Evolutionary conservation across 2,888 invertebrate species (phyloP).

Genomic region (Idaea aversata): DNA sequence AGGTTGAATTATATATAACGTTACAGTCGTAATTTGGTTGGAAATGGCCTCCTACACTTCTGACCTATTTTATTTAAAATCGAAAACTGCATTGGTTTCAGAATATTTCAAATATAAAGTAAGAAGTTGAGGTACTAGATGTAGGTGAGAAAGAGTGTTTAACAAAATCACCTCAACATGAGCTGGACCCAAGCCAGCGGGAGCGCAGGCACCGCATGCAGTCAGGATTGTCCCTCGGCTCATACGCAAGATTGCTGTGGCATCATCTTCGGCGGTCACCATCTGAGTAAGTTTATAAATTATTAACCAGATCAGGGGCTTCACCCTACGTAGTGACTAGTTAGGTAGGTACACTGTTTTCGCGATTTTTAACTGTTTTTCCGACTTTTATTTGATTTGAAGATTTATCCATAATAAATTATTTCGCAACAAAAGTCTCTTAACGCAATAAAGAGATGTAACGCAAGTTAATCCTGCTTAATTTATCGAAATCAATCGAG

Average conservation of each 20-base stretch:
- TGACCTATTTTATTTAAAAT: no score
- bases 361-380: no score
- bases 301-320: not conserved
- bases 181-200: constrained; percentile 46
- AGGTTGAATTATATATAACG: no score
- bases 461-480: not conserved
- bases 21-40: no score
- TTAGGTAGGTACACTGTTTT: no score
- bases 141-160: not conserved
- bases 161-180: constrained; percentile 37
- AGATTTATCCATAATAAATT: no score
- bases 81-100: no score
- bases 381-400: no score
- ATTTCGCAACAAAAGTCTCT: no score
- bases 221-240: constrained; percentile 58
- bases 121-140: no score
- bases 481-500: not conserved
- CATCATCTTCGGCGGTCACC: constrained; percentile 68
- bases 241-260: constrained; percentile 59
- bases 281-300: constrained; percentile 37
- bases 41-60: no score
- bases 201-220: constrained; percentile 43
- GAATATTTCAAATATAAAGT: no score
- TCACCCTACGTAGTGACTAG: not conserved
- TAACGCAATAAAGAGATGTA: not conserved